phyloP scores from a whole-genome alignment of 1,140 invertebrate genomes.

The Nasonia giraulti region DNA sequence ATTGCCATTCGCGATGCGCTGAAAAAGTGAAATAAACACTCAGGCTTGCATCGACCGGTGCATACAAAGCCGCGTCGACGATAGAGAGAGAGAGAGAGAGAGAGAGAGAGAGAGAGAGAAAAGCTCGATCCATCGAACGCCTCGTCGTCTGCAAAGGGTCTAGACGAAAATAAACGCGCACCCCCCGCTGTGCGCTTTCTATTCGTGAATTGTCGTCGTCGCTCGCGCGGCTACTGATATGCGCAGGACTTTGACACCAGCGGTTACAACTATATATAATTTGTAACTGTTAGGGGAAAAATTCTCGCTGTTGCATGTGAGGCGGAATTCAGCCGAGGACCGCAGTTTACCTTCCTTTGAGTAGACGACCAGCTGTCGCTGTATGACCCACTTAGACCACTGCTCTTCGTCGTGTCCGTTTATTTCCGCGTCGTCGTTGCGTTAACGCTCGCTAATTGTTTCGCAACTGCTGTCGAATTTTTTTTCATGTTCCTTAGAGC shows the following conservation, averaged over 20 bases:
- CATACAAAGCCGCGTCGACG: neutral
- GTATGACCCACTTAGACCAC: neutral
- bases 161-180: conserved; percentile 36
- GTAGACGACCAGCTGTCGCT: neutral
- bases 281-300: neutral
- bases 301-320: neutral
- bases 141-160: conserved; percentile 20
- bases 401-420: neutral
- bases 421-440: neutral
- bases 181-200: neutral
- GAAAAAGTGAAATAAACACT: no score
- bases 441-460: neutral
- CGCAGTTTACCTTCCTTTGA: neutral
- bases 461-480: neutral
- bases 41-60: neutral
- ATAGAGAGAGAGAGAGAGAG: neutral
- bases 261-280: neutral
- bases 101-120: neutral
- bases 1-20: neutral
- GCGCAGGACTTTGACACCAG: conserved; percentile 9
- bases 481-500: neutral
- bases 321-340: neutral
- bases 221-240: neutral
- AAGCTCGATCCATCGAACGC: conserved; percentile 17
- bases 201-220: neutral